These are phyloP conservation scores for Triplophysa siluroides DNA, from an alignment of 2,113 vertebrate genomes.

Conservation along the genomic window DNA sequence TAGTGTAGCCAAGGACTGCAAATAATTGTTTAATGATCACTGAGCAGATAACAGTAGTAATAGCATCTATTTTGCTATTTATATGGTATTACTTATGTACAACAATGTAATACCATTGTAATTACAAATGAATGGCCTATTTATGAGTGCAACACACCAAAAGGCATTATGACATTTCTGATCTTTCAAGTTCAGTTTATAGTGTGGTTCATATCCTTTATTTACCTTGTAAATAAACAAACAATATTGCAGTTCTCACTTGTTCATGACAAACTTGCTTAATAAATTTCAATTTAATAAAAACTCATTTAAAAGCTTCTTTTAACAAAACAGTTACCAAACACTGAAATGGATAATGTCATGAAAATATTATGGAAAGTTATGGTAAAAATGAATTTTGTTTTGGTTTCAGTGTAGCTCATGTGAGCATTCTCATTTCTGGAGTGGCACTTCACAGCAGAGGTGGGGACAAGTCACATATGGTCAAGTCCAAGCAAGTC, in stretches of 20 bases:
- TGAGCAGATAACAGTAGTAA: background rate
- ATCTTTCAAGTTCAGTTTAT: conserved; percentile 19
- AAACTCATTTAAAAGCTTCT: background rate
- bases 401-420: conserved; percentile 30
- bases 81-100: background rate
- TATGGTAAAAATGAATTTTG: conserved; percentile 41
- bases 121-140: background rate
- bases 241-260: background rate
- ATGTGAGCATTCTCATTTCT: conserved; percentile 53
- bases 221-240: conserved; percentile 49
- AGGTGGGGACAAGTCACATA: too few species aligned
- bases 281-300: conserved; percentile 34
- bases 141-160: background rate
- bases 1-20: background rate
- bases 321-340: conserved; percentile 24
- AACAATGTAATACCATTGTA: background rate
- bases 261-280: conserved; percentile 4
- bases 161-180: background rate
- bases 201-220: conserved; percentile 1
- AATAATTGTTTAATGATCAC: background rate
- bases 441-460: conserved; percentile 49
- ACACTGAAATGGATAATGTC: conserved; percentile 28
- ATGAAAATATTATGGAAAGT: conserved; percentile 48
- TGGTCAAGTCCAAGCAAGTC: too few species aligned
- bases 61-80: background rate